Evolutionary conservation across 2,797 vertebrate species (phyloP).

Genomic region (Margarornis squamiger): DNA sequence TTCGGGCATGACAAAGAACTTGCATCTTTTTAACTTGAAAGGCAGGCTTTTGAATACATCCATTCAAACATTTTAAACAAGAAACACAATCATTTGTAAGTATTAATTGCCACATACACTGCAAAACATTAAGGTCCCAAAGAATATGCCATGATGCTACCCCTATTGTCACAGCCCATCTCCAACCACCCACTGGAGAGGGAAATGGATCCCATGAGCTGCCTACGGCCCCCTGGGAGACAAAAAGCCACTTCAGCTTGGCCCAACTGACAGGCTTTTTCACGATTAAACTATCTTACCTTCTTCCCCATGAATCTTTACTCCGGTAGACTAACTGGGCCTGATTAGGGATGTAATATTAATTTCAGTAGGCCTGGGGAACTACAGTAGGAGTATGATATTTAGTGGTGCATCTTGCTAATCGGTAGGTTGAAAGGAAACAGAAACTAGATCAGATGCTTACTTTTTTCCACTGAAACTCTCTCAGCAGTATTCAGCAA

Average conservation of each 20-base stretch:
- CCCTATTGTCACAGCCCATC: neutral
- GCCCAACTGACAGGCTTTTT: accelerated
- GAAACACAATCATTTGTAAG: neutral
- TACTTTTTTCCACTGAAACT: slow-evolving; percentile 64
- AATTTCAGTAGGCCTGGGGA: neutral
- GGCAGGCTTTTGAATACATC: neutral
- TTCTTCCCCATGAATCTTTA: neutral
- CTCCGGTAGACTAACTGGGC: neutral
- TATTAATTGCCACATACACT: neutral
- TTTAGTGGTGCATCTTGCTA: neutral
- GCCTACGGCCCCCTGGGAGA: neutral
- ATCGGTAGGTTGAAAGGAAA: slow-evolving; percentile 8
- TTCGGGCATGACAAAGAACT: neutral
- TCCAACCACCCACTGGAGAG: neutral
- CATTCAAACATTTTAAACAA: neutral
- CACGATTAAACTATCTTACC: neutral
- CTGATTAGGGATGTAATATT: accelerated
- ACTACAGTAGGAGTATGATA: neutral
- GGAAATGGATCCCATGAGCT: neutral
- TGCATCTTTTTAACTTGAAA: neutral
- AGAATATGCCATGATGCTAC: accelerated
- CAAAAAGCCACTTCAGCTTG: neutral
- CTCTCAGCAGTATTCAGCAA: slow-evolving; percentile 65
- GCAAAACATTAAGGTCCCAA: neutral
- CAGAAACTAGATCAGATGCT: slow-evolving; percentile 41